Evolutionary conservation across 2,113 vertebrate species (phyloP), one percentile per base, ranked within the genome.

Genomic region (Cyphomyrus discorhynchus): DNA sequence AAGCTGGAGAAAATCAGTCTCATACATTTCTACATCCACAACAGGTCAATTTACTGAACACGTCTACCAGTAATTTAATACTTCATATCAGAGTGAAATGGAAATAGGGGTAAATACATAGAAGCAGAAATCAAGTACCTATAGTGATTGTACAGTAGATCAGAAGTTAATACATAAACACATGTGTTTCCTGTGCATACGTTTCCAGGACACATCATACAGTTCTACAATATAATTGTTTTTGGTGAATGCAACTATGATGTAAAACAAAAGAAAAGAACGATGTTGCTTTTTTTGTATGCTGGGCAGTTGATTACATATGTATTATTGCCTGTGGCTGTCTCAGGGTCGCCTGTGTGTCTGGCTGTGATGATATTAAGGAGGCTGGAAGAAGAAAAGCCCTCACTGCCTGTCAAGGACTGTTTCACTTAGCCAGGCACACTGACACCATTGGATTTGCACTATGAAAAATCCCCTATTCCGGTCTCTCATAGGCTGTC

Each of bases 381-480:
- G 21, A 80, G 21, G 62, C 66, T 77, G 62, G 58, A 47, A 19
- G 47, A 27, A 39, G 31, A 50, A 15, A 74, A 27, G 1, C 35
- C 27, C 86, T 39, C n/a, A 31, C 3, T 42, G 42, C 42, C 74
- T 83, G 90, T 90, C 70, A 88, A 21, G 62, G 17, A 35, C 31
- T 82, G 70, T 90, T 50, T 56, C 49, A 66, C 86, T 90, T 50
- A 82, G 74, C 21, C 50, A 83, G 66, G 31, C 89, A 15, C 39
- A n/a, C 89, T 62, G 45, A 45, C 89, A 83, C 4, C 86, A 21
- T 49, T 27, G 31, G 13, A 49, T 90, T 46, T 5, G 27, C 49
- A 39, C 70, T 58, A 80, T 58, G 42, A 90, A 88, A 50, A 27
- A 82, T 27, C 27, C 39, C 7, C 47, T 74, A 82, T 39, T 58